These are phyloP conservation scores for Listrodromus nycthemerus DNA, from an alignment of 2,888 invertebrate species.

Conservation along the genomic window DNA sequence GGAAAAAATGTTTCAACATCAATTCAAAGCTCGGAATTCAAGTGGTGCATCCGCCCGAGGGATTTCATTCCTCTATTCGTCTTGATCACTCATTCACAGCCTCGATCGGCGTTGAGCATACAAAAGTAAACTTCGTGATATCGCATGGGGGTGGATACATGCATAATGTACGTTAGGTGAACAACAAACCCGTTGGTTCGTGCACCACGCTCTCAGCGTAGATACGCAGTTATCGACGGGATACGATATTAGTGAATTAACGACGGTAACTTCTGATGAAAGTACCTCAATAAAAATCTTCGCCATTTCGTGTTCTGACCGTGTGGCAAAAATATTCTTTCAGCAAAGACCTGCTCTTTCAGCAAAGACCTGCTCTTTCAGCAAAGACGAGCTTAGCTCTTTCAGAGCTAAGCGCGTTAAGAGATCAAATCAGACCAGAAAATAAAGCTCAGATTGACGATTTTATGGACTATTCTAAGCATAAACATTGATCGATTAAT, in stretches of 20 bases:
- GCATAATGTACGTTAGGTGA: slow-evolving; percentile 11
- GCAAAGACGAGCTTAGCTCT: too few relatives aligned
- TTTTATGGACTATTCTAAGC: too few relatives aligned
- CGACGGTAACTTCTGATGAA: too few relatives aligned
- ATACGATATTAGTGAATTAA: too few relatives aligned
- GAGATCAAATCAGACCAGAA: background rate
- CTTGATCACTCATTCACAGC: slow-evolving; percentile 32
- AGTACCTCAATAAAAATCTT: too few relatives aligned
- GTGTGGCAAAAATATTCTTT: too few relatives aligned
- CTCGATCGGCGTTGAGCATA: background rate
- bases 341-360: too few relatives aligned
- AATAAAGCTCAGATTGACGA: background rate
- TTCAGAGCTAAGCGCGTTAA: too few relatives aligned
- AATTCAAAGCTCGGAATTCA: slow-evolving; percentile 4
- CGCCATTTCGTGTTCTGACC: too few relatives aligned
- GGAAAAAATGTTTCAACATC: slow-evolving; percentile 5
- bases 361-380: too few relatives aligned
- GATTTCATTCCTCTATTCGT: slow-evolving; percentile 27
- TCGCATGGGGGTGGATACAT: background rate
- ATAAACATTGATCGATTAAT: too few relatives aligned
- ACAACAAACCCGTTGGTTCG: background rate
- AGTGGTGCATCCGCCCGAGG: background rate
- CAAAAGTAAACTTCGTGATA: slow-evolving; percentile 24
- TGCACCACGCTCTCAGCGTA: background rate
- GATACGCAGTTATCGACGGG: too few relatives aligned